phyloP scores from a whole-genome alignment of 2,888 invertebrate genomes.

The Orthosia gracilis region DNA sequence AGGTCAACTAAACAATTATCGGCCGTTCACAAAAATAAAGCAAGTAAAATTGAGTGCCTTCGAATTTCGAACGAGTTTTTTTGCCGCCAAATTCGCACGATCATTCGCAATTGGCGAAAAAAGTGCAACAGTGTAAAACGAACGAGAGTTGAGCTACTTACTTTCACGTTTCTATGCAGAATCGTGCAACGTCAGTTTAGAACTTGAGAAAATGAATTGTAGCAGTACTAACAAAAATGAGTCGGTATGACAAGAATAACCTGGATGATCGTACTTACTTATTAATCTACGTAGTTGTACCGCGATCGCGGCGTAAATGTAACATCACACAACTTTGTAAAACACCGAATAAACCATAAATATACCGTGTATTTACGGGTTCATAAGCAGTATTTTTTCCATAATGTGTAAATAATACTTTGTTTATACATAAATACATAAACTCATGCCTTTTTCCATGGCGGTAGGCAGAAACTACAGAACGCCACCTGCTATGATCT shows the following conservation, averaged over 20 bases:
- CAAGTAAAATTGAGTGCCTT: background rate
- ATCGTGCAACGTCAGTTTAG: constrained; percentile 23
- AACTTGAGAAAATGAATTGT: constrained; percentile 13
- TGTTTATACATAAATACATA: too few species aligned
- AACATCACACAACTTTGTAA: constrained; percentile 7
- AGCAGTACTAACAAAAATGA: constrained; percentile 8
- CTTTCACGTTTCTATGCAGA: constrained; percentile 50
- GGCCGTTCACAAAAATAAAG: constrained; percentile 33
- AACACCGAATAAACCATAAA: background rate
- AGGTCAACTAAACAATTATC: constrained; percentile 12
- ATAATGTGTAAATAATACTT: background rate
- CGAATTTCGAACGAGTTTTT: constrained; percentile 21
- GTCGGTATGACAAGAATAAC: constrained; percentile 5
- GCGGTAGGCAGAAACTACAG: too few species aligned
- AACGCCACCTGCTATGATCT: too few species aligned
- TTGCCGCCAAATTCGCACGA: constrained; percentile 31
- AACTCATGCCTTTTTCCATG: too few species aligned
- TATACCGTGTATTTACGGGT: background rate
- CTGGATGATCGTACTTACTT: background rate
- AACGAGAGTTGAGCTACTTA: constrained; percentile 11
- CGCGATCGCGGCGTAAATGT: background rate
- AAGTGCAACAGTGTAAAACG: constrained; percentile 20
- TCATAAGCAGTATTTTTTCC: background rate
- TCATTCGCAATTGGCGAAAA: constrained; percentile 28
- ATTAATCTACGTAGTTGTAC: constrained; percentile 21